Evolutionary conservation across 2,113 vertebrate genomes (phyloP).

Genomic region (Megaceryle torquata): DNA sequence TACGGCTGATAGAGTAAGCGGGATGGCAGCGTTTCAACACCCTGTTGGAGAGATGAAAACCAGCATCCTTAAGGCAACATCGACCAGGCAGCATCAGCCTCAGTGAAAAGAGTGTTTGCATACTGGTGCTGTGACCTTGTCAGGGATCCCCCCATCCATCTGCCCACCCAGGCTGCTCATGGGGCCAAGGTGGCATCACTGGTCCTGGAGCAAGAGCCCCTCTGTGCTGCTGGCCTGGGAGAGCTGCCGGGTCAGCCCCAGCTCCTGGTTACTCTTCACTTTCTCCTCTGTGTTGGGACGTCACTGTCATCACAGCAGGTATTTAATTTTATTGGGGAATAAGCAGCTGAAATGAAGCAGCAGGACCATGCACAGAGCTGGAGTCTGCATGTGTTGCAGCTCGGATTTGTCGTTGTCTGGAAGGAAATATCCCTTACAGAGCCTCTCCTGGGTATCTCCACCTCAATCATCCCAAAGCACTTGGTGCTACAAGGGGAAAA

Average conservation of each 20-base stretch:
- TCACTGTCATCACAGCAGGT: background rate
- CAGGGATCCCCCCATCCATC: background rate
- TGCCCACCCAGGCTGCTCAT: fast-evolving
- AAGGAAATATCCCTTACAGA: background rate
- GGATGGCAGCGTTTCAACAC: background rate
- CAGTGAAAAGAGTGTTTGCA: background rate
- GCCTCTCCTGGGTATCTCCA: background rate
- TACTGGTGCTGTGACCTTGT: background rate
- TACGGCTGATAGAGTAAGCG: background rate
- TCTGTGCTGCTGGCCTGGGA: background rate
- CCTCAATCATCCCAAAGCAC: background rate
- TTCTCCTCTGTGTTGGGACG: fast-evolving
- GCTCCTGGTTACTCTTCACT: background rate
- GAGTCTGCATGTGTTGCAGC: background rate
- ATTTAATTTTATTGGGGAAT: background rate
- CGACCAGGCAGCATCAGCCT: background rate
- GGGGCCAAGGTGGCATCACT: background rate
- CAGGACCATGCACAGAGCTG: background rate
- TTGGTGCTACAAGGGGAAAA: background rate
- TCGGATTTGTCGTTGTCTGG: background rate
- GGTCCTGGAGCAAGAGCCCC: background rate
- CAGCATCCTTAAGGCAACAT: background rate
- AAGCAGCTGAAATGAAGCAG: background rate
- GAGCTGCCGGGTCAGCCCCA: fast-evolving
- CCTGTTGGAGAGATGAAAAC: background rate